Evolutionary conservation across 1,140 invertebrate species (phyloP).

Genomic region (Archivesica marissinica): DNA sequence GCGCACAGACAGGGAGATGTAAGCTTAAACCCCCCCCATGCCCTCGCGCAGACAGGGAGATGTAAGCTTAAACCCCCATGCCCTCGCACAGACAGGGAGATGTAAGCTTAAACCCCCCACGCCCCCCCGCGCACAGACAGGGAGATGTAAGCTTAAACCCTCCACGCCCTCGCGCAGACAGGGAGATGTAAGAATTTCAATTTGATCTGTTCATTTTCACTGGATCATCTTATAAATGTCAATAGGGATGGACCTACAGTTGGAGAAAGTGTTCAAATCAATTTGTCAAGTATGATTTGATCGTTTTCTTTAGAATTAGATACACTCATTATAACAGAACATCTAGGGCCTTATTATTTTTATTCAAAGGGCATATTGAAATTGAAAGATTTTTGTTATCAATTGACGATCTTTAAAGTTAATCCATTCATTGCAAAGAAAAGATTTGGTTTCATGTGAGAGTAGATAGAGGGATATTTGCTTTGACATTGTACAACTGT

Average conservation of each 20-base stretch:
- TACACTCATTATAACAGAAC: slow-evolving; percentile 28
- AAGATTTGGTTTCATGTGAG: slow-evolving; percentile 35
- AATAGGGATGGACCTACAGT: not conserved
- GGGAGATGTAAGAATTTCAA: not conserved
- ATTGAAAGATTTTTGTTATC: slow-evolving; percentile 49
- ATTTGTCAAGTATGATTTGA: slow-evolving; percentile 44
- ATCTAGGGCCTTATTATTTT: slow-evolving; percentile 36
- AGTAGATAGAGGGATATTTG: slow-evolving; percentile 26
- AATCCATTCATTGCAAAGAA: slow-evolving; percentile 32
- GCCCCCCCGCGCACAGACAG: too few species aligned
- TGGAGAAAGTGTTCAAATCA: slow-evolving; percentile 39
- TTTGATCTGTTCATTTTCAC: slow-evolving; percentile 13
- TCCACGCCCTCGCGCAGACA: too few species aligned
- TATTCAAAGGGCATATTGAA: slow-evolving; percentile 38
- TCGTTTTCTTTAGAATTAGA: slow-evolving; percentile 29
- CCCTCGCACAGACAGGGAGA: too few species aligned
- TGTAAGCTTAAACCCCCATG: too few species aligned
- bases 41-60: too few species aligned
- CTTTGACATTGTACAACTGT: slow-evolving; percentile 30
- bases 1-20: too few species aligned
- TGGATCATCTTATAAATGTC: slow-evolving; percentile 17
- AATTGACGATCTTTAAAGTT: slow-evolving; percentile 42
- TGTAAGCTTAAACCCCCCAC: too few species aligned
- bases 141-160: too few species aligned
- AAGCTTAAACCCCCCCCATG: too few species aligned